These are phyloP conservation scores for Lithobius niger DNA, from an alignment of 1,140 invertebrate genomes.

Conservation along the genomic window DNA sequence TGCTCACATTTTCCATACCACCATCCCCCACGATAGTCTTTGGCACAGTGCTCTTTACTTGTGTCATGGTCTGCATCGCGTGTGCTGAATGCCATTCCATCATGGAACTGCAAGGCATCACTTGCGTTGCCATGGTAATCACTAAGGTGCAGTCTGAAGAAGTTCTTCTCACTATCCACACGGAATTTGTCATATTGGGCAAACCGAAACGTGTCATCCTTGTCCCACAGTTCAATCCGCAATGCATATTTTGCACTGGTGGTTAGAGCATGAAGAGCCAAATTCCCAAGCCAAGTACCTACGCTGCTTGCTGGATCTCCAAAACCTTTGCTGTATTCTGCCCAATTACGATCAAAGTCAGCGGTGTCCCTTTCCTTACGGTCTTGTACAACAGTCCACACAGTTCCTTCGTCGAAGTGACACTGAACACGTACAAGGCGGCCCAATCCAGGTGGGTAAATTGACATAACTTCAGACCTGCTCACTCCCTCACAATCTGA, in stretches of 20 bases:
- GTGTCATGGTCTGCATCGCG: conserved; percentile 36
- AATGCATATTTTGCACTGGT: conserved; percentile 29
- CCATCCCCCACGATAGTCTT: conserved; percentile 36
- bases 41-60: conserved; percentile 35
- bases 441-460: conserved; percentile 46
- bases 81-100: conserved; percentile 36
- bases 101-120: conserved; percentile 33
- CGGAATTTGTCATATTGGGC: conserved; percentile 33
- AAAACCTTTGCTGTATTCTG: conserved; percentile 36
- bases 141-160: conserved; percentile 31
- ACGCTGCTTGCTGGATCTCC: conserved; percentile 25
- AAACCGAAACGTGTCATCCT: conserved; percentile 25
- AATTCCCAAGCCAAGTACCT: conserved; percentile 38
- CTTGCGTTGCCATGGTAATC: conserved; percentile 35
- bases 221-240: conserved; percentile 33
- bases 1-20: conserved; percentile 69
- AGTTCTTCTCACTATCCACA: conserved; percentile 26
- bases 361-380: conserved; percentile 55
- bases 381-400: conserved; percentile 71
- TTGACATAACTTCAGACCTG: too few relatives aligned
- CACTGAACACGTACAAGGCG: conserved; percentile 59
- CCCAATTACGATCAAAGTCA: conserved; percentile 33
- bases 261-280: conserved; percentile 33
- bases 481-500: too few relatives aligned
- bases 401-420: conserved; percentile 41